Evolutionary conservation across 2,888 invertebrate genomes (phyloP).

Genomic region (Pasiphila rectangulata): DNA sequence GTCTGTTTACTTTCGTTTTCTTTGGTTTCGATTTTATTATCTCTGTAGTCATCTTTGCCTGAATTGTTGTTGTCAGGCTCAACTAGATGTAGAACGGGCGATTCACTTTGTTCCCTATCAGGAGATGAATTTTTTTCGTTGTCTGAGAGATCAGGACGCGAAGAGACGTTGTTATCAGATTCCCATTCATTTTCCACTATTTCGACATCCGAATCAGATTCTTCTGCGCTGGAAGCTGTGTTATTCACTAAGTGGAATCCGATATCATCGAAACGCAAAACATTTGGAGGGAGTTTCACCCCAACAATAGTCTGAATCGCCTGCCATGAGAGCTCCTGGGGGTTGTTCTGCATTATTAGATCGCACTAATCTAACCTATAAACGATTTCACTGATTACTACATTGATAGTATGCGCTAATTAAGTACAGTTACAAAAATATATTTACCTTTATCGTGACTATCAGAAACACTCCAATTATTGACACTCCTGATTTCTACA

Average conservation of each 20-base stretch:
- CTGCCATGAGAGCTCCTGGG: constrained; percentile 82
- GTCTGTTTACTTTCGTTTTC: constrained; percentile 62
- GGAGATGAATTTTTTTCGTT: constrained; percentile 70
- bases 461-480: constrained; percentile 57
- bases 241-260: constrained; percentile 75
- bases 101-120: constrained; percentile 70
- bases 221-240: constrained; percentile 70
- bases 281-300: constrained; percentile 78
- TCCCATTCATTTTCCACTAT: constrained; percentile 78
- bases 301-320: constrained; percentile 80
- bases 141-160: constrained; percentile 72
- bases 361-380: constrained; percentile 81
- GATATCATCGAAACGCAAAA: constrained; percentile 78
- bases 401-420: constrained; percentile 40
- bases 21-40: constrained; percentile 66
- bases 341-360: constrained; percentile 81
- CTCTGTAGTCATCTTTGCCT: constrained; percentile 64
- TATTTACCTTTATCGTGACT: constrained; percentile 70
- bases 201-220: constrained; percentile 78
- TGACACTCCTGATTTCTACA: constrained; percentile 78
- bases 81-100: constrained; percentile 71
- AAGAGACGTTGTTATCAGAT: constrained; percentile 73
- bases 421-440: constrained; percentile 36
- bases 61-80: constrained; percentile 75
- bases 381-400: constrained; percentile 74